phyloP scores from a whole-genome alignment of 2,888 invertebrate species.

The Laspeyria flexula region DNA sequence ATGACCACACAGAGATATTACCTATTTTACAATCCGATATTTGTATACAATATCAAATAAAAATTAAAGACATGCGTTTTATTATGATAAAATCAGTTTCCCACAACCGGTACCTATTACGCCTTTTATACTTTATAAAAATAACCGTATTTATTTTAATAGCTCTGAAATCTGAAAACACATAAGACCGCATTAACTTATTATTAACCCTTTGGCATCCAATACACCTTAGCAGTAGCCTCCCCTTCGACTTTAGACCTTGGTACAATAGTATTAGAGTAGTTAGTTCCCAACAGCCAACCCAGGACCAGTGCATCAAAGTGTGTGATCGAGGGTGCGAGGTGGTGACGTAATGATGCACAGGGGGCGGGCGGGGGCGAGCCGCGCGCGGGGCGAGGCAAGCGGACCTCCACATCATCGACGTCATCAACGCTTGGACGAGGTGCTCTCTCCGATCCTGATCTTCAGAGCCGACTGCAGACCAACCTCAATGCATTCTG shows the following conservation, averaged over 20 bases:
- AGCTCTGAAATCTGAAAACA: too few relatives aligned
- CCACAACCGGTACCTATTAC: too few relatives aligned
- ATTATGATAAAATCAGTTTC: too few relatives aligned
- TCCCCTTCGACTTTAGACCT: not conserved
- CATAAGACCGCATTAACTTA: too few relatives aligned
- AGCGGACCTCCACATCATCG: constrained; percentile 63
- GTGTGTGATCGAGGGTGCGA: constrained; percentile 55
- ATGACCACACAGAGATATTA: not conserved
- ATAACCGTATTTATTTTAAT: too few relatives aligned
- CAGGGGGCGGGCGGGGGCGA: constrained; percentile 59
- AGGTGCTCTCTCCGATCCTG: constrained; percentile 78
- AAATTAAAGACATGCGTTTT: too few relatives aligned
- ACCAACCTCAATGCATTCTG: constrained; percentile 73
- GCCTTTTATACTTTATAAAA: too few relatives aligned
- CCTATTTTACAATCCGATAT: too few relatives aligned
- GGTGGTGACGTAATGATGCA: constrained; percentile 51
- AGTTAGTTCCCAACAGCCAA: constrained; percentile 14
- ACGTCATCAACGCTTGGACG: constrained; percentile 68
- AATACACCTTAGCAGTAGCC: not conserved
- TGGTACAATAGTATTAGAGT: constrained; percentile 4
- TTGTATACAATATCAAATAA: too few relatives aligned
- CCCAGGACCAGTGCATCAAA: constrained; percentile 37
- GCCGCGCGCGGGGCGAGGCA: constrained; percentile 65
- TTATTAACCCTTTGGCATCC: too few relatives aligned
- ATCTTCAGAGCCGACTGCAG: constrained; percentile 74